Evolutionary conservation across 2,888 invertebrate species (phyloP).

Genomic region (Dicyrtoma fusca): DNA sequence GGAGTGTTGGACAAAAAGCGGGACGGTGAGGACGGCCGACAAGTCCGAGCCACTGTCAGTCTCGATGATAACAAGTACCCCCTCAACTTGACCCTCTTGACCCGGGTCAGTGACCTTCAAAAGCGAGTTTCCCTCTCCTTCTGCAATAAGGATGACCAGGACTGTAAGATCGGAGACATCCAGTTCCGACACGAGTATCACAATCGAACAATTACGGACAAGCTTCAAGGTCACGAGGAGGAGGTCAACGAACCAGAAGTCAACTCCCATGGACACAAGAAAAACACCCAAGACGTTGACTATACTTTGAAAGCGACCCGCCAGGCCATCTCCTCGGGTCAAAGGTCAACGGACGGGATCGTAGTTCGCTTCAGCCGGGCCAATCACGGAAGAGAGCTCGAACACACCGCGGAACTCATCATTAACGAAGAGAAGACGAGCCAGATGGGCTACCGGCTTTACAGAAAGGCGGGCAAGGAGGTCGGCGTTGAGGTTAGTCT

Average conservation of each 20-base stretch:
- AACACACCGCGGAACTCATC: conserved; percentile 47
- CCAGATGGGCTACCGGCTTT: conserved; percentile 51
- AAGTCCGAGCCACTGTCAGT: conserved; percentile 42
- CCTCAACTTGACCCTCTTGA: conserved; percentile 44
- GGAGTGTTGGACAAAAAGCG: conserved; percentile 41
- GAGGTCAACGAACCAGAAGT: too few species aligned
- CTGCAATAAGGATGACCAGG: conserved; percentile 44
- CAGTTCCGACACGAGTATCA: conserved; percentile 17
- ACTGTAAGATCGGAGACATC: conserved; percentile 43
- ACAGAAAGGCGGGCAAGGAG: conserved; percentile 63
- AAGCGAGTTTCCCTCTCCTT: conserved; percentile 42
- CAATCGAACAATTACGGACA: not conserved
- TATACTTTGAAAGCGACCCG: conserved; percentile 17
- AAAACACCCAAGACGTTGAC: conserved; percentile 25
- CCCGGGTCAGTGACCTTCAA: conserved; percentile 52
- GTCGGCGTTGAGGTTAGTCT: conserved; percentile 58
- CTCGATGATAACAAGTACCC: conserved; percentile 37
- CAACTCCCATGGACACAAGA: too few species aligned
- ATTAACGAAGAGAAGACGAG: conserved; percentile 45
- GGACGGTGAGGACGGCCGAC: conserved; percentile 52
- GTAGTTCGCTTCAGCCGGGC: conserved; percentile 20
- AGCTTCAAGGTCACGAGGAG: too few species aligned
- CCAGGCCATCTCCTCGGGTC: not conserved
- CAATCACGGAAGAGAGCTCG: conserved; percentile 36
- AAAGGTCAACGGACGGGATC: conserved; percentile 12